phyloP scores from a whole-genome alignment of 2,888 invertebrate genomes.

The Ypsolopha scabrella region DNA sequence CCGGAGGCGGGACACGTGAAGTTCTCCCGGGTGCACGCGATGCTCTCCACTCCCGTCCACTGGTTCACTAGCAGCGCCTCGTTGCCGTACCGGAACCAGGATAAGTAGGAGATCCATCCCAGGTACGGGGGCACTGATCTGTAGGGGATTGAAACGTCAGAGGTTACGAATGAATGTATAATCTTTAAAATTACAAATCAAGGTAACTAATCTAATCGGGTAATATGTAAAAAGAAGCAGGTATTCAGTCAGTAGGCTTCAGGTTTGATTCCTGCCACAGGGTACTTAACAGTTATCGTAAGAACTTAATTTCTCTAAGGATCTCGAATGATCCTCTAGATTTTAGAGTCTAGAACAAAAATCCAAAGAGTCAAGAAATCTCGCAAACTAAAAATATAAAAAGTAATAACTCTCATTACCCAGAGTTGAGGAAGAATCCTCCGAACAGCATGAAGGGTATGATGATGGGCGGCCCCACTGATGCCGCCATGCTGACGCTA shows the following conservation, averaged over 20 bases:
- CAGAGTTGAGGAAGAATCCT: slow-evolving; percentile 93
- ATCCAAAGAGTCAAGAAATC: no score
- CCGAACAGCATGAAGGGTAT: slow-evolving; percentile 96
- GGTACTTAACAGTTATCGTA: no score
- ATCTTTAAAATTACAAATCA: no score
- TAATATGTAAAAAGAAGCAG: no score
- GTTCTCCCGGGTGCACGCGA: slow-evolving; percentile 80
- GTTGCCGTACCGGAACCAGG: slow-evolving; percentile 94
- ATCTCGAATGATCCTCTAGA: no score
- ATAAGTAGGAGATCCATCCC: slow-evolving; percentile 87
- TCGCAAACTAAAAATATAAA: not conserved
- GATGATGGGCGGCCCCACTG: slow-evolving; percentile 91
- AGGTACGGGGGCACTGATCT: slow-evolving; percentile 89
- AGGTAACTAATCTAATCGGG: no score
- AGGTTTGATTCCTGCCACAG: no score
- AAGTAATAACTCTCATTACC: slow-evolving; percentile 54
- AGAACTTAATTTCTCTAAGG: no score
- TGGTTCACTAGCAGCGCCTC: slow-evolving; percentile 91
- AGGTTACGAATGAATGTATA: no score
- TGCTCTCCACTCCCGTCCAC: slow-evolving; percentile 83
- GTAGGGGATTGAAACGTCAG: slow-evolving; percentile 4
- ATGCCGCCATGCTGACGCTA: slow-evolving; percentile 88
- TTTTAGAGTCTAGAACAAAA: no score
- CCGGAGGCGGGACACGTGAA: slow-evolving; percentile 85
- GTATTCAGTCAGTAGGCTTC: no score